Evolutionary conservation across 1,140 invertebrate genomes (phyloP).

Genomic region (Zaprionus nigranus): DNA sequence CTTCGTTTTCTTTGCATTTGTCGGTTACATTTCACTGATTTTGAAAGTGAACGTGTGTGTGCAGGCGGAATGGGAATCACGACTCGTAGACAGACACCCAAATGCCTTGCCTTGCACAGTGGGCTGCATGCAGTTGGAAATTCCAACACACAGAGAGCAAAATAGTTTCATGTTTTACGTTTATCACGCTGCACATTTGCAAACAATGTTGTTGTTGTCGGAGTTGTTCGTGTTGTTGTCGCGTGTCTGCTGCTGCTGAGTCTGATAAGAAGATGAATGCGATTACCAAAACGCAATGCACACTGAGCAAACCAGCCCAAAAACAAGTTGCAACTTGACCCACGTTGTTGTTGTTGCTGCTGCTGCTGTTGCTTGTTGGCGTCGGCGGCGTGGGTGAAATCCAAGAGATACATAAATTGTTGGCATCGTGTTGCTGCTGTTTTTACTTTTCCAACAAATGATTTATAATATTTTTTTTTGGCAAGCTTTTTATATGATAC

Average conservation of each 20-base stretch:
- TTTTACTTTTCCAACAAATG: constrained; percentile 78
- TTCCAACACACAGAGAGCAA: neutral
- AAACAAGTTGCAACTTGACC: constrained; percentile 65
- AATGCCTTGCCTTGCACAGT: constrained; percentile 57
- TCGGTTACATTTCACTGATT: constrained; percentile 82
- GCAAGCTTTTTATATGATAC: constrained; percentile 24
- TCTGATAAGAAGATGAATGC: constrained; percentile 52
- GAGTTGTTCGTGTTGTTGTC: constrained; percentile 24
- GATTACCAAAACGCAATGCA: constrained; percentile 45
- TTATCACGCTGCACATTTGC: constrained; percentile 44
- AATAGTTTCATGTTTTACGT: constrained; percentile 48
- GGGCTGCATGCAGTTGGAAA: constrained; percentile 24
- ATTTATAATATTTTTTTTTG: constrained; percentile 44
- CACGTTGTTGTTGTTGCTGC: constrained; percentile 24
- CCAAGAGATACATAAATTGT: constrained; percentile 73
- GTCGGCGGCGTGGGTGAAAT: constrained; percentile 72
- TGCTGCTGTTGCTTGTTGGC: constrained; percentile 7
- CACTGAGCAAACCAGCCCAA: constrained; percentile 33
- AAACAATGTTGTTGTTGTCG: constrained; percentile 42
- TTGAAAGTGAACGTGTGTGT: constrained; percentile 77
- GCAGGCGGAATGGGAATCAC: constrained; percentile 75
- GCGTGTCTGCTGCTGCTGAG: constrained; percentile 35
- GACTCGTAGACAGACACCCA: constrained; percentile 45
- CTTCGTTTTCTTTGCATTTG: constrained; percentile 38
- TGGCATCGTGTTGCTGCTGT: constrained; percentile 71